These are phyloP conservation scores for Thripadectes ignobilis DNA, from an alignment of 2,797 vertebrate species.

Conservation along the genomic window DNA sequence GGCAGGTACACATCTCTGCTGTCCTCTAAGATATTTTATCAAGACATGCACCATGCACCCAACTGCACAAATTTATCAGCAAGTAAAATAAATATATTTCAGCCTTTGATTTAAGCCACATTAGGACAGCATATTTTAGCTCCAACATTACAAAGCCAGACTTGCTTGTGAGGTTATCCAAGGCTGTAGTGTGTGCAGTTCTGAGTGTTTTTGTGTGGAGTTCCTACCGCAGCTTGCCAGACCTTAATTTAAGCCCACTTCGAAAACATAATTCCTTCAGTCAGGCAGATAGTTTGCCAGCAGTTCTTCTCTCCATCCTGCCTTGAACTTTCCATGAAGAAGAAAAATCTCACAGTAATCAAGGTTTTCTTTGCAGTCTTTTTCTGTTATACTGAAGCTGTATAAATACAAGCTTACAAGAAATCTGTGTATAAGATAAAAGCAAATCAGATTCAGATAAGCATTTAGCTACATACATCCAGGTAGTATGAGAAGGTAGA, in stretches of 20 bases:
- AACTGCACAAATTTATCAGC: not conserved
- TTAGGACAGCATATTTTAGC: constrained; percentile 15
- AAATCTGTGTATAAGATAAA: not conserved
- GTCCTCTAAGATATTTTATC: not conserved
- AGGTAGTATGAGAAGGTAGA: not conserved
- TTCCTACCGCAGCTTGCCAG: constrained; percentile 22
- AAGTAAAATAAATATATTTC: constrained; percentile 14
- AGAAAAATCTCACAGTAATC: not conserved
- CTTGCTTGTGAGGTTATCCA: constrained; percentile 37
- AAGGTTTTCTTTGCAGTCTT: not conserved
- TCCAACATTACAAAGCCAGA: constrained; percentile 26
- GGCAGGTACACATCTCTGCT: not conserved
- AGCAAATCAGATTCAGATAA: not conserved
- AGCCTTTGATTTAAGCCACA: constrained; percentile 58
- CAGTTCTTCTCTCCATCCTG: not conserved
- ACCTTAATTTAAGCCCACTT: constrained; percentile 22
- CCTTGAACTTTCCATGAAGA: not conserved
- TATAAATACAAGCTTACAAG: not conserved
- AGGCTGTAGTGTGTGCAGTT: not conserved
- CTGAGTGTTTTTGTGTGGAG: not conserved
- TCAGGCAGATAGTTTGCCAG: constrained; percentile 1
- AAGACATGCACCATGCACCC: not conserved
- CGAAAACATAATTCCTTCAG: constrained; percentile 21
- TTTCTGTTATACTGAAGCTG: not conserved
- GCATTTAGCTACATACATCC: not conserved